A percentile compares a stretch with the other conserved stretches of the same genome.
Conservation (phyloP, 1,140 invertebrate genomes). For the Lordiphosa clarofinis region DNA sequence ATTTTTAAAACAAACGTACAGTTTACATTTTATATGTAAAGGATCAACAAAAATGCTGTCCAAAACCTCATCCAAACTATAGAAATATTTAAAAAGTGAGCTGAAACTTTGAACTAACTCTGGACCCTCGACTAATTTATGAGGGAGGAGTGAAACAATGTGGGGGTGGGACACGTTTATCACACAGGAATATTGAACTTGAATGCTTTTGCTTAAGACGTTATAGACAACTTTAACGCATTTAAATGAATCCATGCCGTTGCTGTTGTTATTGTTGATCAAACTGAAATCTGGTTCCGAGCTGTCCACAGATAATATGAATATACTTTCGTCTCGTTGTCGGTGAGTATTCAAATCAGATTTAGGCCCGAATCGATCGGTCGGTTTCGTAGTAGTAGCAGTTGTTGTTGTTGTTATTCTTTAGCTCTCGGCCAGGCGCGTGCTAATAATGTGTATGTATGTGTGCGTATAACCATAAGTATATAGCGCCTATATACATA, state of each 20-base stretch:
- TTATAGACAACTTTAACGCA: slow-evolving; percentile 48
- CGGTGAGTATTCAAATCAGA: slow-evolving; percentile 49
- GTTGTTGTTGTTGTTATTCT: slow-evolving; percentile 32
- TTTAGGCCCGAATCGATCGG: background rate
- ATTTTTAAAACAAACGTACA: no score
- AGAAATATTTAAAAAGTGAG: no score
- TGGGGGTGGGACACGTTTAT: no score
- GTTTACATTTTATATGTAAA: no score
- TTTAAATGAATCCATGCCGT: slow-evolving; percentile 30
- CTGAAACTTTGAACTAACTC: no score
- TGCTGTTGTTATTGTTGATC: slow-evolving; percentile 56
- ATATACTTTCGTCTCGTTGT: slow-evolving; percentile 33
- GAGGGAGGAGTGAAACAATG: no score
- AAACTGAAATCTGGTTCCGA: slow-evolving; percentile 58
- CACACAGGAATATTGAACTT: background rate
- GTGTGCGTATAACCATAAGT: slow-evolving; percentile 8
- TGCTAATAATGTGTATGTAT: slow-evolving; percentile 23
- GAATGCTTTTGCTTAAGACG: slow-evolving; percentile 31
- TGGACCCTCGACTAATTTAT: no score
- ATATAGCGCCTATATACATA: slow-evolving; percentile 11
- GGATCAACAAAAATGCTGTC: no score
- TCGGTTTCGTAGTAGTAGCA: slow-evolving; percentile 23
- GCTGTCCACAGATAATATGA: slow-evolving; percentile 28
- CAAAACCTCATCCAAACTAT: no score
- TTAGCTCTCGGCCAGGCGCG: slow-evolving; percentile 41